Percentiles rank a stretch among this genome's conserved stretches.
Evolutionary conservation across 2,888 invertebrate genomes (phyloP).

Genomic region (Gerosis bhagava): DNA sequence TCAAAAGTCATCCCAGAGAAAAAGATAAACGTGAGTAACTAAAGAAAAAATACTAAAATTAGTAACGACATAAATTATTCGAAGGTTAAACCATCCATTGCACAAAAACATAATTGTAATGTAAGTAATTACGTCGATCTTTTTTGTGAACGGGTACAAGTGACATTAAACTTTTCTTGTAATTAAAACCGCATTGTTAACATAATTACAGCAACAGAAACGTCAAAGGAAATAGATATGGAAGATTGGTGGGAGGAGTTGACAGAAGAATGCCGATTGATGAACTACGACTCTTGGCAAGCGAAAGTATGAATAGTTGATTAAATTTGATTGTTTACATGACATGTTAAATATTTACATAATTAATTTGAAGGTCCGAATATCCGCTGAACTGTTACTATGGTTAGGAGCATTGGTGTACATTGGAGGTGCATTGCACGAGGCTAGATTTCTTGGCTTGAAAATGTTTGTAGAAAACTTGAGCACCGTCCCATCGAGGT

Average conservation of each 20-base stretch:
- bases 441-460: slow-evolving; percentile 95
- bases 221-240: slow-evolving; percentile 72
- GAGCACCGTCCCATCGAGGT: slow-evolving; percentile 84
- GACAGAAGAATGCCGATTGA: slow-evolving; percentile 86
- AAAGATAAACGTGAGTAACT: slow-evolving; percentile 60
- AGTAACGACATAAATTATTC: not conserved
- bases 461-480: slow-evolving; percentile 97
- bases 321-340: too few relatives aligned
- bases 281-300: slow-evolving; percentile 83
- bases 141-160: not conserved
- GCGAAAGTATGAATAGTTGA: slow-evolving; percentile 80
- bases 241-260: slow-evolving; percentile 89
- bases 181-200: slow-evolving; percentile 1
- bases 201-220: slow-evolving; percentile 45
- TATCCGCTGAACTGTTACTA: slow-evolving; percentile 90
- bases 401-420: slow-evolving; percentile 93
- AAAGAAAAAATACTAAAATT: too few relatives aligned
- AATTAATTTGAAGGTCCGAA: slow-evolving; percentile 82
- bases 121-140: too few relatives aligned
- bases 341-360: too few relatives aligned
- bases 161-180: not conserved
- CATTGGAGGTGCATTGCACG: slow-evolving; percentile 91
- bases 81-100: not conserved
- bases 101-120: too few relatives aligned
- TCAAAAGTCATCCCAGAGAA: slow-evolving; percentile 71